A percentile compares a stretch with the other conserved stretches of the same genome.
Evolutionary conservation across 2,113 vertebrate genomes (phyloP).

Genomic region (Albula glossodonta): DNA sequence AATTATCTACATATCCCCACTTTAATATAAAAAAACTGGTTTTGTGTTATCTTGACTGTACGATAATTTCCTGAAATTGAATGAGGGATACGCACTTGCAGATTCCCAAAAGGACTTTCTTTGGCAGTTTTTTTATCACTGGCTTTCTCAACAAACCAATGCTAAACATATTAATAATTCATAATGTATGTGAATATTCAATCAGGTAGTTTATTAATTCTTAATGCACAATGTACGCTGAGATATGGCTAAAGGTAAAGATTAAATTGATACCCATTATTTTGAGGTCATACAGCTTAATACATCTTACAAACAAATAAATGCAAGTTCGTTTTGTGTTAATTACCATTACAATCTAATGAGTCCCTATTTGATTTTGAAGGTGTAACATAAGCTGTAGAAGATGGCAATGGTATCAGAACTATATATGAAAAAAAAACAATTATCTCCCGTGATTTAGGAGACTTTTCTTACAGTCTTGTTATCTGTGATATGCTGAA

Average conservation of each 20-base stretch:
- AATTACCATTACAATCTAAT: neutral
- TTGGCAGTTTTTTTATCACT: neutral
- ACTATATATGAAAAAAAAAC: too few relatives aligned
- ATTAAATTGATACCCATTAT: neutral
- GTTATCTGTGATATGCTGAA: too few relatives aligned
- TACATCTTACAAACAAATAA: neutral
- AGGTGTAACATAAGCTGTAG: neutral
- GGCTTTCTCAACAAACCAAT: conserved; percentile 12
- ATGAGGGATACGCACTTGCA: neutral
- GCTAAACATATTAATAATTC: neutral
- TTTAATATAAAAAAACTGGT: neutral
- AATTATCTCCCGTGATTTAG: too few relatives aligned
- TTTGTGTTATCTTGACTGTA: neutral
- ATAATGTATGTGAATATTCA: neutral
- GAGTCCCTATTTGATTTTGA: neutral
- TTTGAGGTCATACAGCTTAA: neutral
- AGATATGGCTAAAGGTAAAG: neutral
- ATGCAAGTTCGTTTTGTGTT: neutral
- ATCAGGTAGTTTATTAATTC: conserved; percentile 6
- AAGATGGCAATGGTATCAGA: neutral
- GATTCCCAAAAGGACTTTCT: neutral
- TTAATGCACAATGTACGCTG: neutral
- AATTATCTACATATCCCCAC: neutral
- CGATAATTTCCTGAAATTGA: neutral
- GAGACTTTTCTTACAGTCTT: too few relatives aligned